A percentile compares a stretch with the other conserved stretches of the same genome.
Evolutionary conservation across 92 coral and sea anemone species (phyloP).

Genomic region (Epizoanthus stellaris): DNA sequence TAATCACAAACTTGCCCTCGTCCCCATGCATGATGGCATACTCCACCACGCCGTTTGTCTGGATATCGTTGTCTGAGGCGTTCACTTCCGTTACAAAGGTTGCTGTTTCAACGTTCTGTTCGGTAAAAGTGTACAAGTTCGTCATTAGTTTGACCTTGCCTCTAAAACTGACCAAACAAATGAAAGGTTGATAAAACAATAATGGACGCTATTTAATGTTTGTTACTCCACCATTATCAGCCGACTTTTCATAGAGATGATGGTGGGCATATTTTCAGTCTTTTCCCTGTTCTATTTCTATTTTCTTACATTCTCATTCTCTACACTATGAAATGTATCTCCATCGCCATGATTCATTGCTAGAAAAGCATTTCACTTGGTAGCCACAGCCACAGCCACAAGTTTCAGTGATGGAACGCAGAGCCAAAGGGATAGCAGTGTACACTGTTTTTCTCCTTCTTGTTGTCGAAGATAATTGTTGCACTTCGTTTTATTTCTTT

Average conservation of each 20-base stretch:
- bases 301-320: neutral
- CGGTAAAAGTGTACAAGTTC: neutral
- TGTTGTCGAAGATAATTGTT: no score
- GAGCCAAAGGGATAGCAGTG: no score
- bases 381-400: no score
- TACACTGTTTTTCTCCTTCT: no score
- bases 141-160: neutral
- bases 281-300: neutral
- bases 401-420: no score
- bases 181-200: neutral
- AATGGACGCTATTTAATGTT: no score
- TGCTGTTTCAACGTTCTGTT: slow-evolving; percentile 73
- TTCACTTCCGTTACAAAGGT: slow-evolving; percentile 82
- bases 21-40: slow-evolving; percentile 92
- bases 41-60: slow-evolving; percentile 68
- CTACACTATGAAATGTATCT: no score
- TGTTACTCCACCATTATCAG: no score
- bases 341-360: neutral
- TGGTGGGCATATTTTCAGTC: no score
- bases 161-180: neutral
- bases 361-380: neutral
- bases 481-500: no score
- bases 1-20: slow-evolving; percentile 65
- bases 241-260: no score
- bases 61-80: slow-evolving; percentile 90